Base-by-base conservation (phyloP, 1,140 invertebrate species). In the Helicoverpa armigera region DNA sequence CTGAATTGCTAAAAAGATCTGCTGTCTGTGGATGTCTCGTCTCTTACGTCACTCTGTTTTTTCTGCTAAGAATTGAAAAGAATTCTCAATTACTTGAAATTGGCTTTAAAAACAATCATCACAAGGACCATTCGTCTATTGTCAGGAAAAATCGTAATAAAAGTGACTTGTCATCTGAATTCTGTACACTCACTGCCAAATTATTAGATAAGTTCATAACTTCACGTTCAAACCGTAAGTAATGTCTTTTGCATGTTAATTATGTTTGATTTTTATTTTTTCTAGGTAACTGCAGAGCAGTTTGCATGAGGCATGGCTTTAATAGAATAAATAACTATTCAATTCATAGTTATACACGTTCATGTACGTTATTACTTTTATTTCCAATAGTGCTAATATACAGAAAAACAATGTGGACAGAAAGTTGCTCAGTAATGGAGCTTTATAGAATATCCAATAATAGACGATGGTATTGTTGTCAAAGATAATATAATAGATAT, bases 281-380 rank as follows among this genome's bases (percentile, higher is more conserved):
- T 94, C 81, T 94, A 95, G 92, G 90, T 94, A 88, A 89, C 83
- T 89, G 87, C 89, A 92, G 88, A 88, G 86, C 88, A 84, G 86
- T 83, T 91, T 88, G 90, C 90, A 93, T 91, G 92, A 89, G 90
- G 89, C 88, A 94, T 88, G 88, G 89, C 87, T 92, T 91, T 82
- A 83, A 89, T 91, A 94, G 87, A 92, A 85, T 91, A 85, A 92
- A 85, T 89, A 92, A 93, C 88, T 87, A 90, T 90, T 86, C 87
- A 81, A 85, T 90, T 85, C 86, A 88, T 86, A 88, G 87, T 86
- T 85, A 87, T 85, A 89, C 91, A 56, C 89, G 88, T 77, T 94
- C 93, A 92, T 94, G 93, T 94, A 94, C 87, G 93, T 94, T 86
- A 75, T 82, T 72, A 51, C 53, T 80, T 9, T 82, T 73, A 54